These are phyloP conservation scores for Eulemur mongoz DNA, from an alignment of 2,797 vertebrate genomes.

Conservation along the genomic window DNA sequence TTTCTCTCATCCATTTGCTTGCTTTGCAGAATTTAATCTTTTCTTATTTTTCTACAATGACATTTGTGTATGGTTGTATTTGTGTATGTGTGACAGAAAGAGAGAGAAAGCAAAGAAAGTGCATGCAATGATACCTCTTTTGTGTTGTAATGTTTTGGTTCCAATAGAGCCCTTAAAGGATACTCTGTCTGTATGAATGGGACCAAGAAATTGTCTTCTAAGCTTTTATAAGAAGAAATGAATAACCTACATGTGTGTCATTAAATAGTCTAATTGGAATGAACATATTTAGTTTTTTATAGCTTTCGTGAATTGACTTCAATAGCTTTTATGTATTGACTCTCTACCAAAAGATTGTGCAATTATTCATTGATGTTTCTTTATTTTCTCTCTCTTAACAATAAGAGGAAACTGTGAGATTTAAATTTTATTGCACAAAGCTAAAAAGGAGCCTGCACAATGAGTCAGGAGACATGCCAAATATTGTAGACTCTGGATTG, in stretches of 20 bases:
- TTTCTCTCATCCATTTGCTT: not conserved
- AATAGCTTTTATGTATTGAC: not conserved
- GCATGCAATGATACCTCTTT: not conserved
- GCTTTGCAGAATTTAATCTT: not conserved
- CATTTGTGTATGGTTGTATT: not conserved
- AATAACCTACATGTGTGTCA: not conserved
- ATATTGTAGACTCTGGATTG: not conserved
- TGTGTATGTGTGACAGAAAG: not conserved
- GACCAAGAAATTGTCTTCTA: not conserved
- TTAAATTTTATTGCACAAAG: not conserved
- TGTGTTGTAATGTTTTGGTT: not conserved
- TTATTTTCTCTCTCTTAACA: not conserved
- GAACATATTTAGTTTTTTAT: not conserved
- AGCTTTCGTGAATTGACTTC: not conserved
- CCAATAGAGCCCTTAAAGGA: not conserved
- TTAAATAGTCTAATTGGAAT: not conserved
- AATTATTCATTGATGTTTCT: not conserved
- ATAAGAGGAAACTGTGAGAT: not conserved
- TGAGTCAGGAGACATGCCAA: not conserved
- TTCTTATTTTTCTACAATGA: not conserved
- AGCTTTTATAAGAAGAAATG: conserved; percentile 20
- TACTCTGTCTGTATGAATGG: not conserved
- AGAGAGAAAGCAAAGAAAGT: not conserved
- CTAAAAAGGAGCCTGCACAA: not conserved
- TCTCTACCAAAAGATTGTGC: not conserved